A percentile compares a stretch with the other conserved stretches of the same genome.
Evolutionary conservation across 2,113 vertebrate species (phyloP).

Genomic region (Lepus timidus): DNA sequence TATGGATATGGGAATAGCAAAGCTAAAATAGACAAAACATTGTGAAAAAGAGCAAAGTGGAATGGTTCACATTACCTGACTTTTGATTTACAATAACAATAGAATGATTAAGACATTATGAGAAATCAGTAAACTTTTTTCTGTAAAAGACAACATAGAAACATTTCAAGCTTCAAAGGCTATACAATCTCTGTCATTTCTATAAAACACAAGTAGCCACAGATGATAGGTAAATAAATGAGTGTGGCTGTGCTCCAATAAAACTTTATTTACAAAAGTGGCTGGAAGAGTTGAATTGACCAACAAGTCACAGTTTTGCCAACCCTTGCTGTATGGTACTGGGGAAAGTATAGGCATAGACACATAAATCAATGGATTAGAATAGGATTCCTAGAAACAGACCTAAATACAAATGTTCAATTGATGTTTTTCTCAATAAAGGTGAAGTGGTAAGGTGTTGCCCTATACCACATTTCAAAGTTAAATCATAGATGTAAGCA

Average conservation of each 20-base stretch:
- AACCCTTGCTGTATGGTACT: neutral
- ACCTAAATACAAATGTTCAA: neutral
- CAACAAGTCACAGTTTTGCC: neutral
- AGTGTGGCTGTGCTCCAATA: neutral
- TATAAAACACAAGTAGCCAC: neutral
- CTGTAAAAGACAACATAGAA: neutral
- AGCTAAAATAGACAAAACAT: neutral
- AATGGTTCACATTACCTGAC: neutral
- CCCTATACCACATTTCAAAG: constrained; percentile 7
- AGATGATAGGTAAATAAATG: neutral
- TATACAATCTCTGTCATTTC: neutral
- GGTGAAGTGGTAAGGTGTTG: neutral
- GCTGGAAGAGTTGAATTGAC: neutral
- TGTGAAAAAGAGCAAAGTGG: neutral
- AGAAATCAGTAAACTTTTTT: neutral
- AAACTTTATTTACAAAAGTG: neutral
- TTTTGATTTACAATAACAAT: constrained; percentile 31
- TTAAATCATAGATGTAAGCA: neutral
- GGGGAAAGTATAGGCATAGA: neutral
- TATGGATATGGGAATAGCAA: neutral
- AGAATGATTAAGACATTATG: neutral
- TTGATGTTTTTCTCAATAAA: constrained; percentile 35
- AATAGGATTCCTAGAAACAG: constrained; percentile 28
- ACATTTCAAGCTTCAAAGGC: neutral
- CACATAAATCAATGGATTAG: neutral